Base-by-base conservation (phyloP, 2,797 vertebrate genomes). In the Atherinosoma microstoma region DNA sequence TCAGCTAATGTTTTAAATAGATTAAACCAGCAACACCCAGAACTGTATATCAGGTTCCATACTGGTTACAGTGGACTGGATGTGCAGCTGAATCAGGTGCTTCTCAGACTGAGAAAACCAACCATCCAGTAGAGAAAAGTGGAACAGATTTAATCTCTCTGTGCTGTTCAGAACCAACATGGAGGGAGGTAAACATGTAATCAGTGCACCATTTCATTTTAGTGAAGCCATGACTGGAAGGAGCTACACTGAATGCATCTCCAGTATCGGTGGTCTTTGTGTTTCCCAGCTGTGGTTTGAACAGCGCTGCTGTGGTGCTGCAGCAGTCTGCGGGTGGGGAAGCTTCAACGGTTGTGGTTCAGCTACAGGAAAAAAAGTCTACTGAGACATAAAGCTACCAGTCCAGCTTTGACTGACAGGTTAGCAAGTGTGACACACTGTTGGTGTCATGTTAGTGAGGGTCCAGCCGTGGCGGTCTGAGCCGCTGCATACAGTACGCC, bases 311-410 rank as follows among this genome's bases (percentile, higher is more conserved):
- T 71, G 61, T 59, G 73, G 51, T 58, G 60, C 4, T 53, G 67
- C 34, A 57, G 67, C 80, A n/a, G 53, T 61, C 36, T 58, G 83
- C 16, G 73, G 81, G 71, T 45, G 16, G 56, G 36, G 3, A 76
- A 53, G 47, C 16, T 38, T 73, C 63, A 71, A 20, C 34, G 32
- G 36, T 10, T 24, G 67, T 4, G 75, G 67, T 64, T 67, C 54
- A 61, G 49, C 79, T 70, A 79, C 56, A 22, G 38, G 35, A 58
- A 40, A 27, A 53, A 69, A 36, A 47, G 29, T 64, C 47, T 60
- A 42, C 42, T 0, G 8, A 68, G 62, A 29, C 27, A 2, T 22
- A 60, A 54, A 59, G 49, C 18, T 20, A 11, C 15, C 35, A 40
- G 36, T 45, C 72, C 24, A 27, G 40, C 57, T 68, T 2, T 38